Base-by-base conservation (phyloP, 2,888 invertebrate genomes). In the Andrena bucephala region DNA sequence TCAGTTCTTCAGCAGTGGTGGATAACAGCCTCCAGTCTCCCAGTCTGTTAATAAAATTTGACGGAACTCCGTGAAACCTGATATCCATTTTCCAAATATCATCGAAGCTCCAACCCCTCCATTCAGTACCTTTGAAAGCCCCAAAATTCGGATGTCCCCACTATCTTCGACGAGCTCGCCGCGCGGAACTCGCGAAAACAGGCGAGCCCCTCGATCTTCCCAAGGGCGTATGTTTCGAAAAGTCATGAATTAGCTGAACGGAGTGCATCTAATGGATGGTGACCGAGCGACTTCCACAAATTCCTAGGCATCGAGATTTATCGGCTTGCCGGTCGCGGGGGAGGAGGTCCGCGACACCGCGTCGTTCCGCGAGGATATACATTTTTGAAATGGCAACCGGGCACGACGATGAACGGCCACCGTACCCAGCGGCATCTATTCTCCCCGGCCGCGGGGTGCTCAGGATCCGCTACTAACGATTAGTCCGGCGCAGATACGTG, bases 381-480 rank as follows among this genome's bases (percentile, higher is more conserved):
- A 60, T 68, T 63, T 65, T 65, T 36, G 60, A 71, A 74, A 62
- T 60, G 68, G 62, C 63, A 24, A 60, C 60, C 72, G 24, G 31
- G 36, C 63, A 31, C 48, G 48, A 72, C 77, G 77, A 77, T 52
- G 70, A 71, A 63, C 73, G 66, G 27, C 78, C 59, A 27, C 54
- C 57, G 42, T 62, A 65, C 73, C 75, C 59, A 52, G 33, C 75
- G 75, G 54, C 72, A 36, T 75, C 73, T 72, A 73, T 73, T 73
- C 76, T 52, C 63, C 20, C 20, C 52, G 48, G 10, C 27, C 33
- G 20, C 71, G 36, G 42, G 68, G 77, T 78, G 72, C 79, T 80
- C 79, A 83, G 84, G 77, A 87, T 80, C 82, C 67, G 79, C 85
- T 65, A 80, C 79, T 83, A 77, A 85, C 87, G 87, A 87, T 88